Base-by-base conservation (phyloP, 2,888 invertebrate genomes). In the Ptychoptera albimana region DNA sequence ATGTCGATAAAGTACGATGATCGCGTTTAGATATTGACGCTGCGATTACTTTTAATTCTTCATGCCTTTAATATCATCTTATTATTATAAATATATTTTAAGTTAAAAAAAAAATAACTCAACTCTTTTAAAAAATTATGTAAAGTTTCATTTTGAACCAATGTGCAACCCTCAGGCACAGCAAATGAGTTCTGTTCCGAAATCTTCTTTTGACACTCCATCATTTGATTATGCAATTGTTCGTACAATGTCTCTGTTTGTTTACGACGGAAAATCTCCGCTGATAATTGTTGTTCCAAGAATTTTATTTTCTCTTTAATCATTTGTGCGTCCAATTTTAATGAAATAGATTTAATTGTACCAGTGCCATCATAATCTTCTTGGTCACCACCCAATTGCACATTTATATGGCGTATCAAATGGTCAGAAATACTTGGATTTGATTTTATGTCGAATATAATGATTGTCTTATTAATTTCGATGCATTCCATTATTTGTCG, bases 361-460 rank as follows among this genome's bases (percentile, higher is more conserved):
- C 38, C 11, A 46, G 7, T 44, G 32, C 0, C 54, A 55, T 37
- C 48, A 51, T 12, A 51, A 23, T 31, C 49, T 45, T 54, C 50
- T 53, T 61, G 55, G 30, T 58, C 57, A 41, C 57, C 58, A 8
- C 70, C 64, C 3, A 77, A 56, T 2, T 70, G 64, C 1, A 68
- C 58, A 2, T 70, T 63, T 42, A 75, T 60, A 39, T 59, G 68
- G 9, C 69, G 61, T 38, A 69, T 56, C 2, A 69, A 55, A 16
- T 73, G 71, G 32, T 61, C 63, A 30, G 68, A 61, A 7, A 79
- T 59, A 8, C 67, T 67, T 0, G 58, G 42, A 55, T 85, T 85
- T 51, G 73, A 67, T 39, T 80, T 66, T 47, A 83, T 61, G 58
- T 84, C 84, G 14, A 82, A 65, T 8, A 84, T 70, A 37, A 73